These are phyloP conservation scores for Leucopsar rothschildi DNA, from an alignment of 2,113 vertebrate genomes.

Conservation along the genomic window DNA sequence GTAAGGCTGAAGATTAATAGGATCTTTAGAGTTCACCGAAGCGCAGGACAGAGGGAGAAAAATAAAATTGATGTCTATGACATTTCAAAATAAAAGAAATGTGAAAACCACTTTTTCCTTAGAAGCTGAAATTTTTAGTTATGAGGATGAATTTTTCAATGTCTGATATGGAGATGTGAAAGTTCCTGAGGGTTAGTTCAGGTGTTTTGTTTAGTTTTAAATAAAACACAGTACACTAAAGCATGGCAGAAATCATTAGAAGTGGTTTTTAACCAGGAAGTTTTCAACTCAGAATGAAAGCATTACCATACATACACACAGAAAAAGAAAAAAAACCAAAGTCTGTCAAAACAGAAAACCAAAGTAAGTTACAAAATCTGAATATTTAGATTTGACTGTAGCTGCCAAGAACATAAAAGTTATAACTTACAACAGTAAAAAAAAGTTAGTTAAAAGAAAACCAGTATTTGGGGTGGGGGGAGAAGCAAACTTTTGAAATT, in stretches of 20 bases:
- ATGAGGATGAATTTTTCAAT: background rate
- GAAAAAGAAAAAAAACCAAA: background rate
- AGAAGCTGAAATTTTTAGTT: background rate
- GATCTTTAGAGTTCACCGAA: background rate
- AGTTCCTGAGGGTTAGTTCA: background rate
- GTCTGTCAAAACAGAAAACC: background rate
- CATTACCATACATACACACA: background rate
- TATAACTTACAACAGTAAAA: background rate
- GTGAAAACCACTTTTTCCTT: background rate
- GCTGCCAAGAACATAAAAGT: background rate
- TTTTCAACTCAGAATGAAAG: background rate
- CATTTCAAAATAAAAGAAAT: background rate
- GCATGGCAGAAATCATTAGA: background rate
- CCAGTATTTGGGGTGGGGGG: fast-evolving
- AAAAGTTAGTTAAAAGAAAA: background rate
- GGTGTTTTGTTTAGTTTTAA: background rate
- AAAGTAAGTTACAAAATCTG: background rate
- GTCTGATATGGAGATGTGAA: background rate
- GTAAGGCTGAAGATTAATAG: background rate
- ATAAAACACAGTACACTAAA: background rate
- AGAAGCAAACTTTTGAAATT: background rate
- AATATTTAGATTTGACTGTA: background rate
- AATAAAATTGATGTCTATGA: background rate
- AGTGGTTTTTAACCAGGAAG: background rate
- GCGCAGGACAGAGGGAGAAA: background rate